These are phyloP conservation scores for Drosophila eohydei DNA, from an alignment of 2,888 invertebrate genomes.

Conservation along the genomic window DNA sequence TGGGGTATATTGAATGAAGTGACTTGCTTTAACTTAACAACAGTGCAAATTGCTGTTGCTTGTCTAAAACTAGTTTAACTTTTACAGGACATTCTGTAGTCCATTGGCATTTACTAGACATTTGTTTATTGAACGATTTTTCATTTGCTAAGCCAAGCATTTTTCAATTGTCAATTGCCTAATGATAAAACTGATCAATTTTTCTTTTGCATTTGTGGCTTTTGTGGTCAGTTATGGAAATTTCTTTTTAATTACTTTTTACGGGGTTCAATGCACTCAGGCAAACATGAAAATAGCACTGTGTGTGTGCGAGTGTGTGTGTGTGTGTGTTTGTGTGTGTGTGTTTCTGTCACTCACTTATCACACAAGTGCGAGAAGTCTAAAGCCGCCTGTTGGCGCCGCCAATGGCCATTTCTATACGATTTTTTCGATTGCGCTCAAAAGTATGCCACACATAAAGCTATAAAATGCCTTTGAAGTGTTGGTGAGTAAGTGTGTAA, in stretches of 20 bases:
- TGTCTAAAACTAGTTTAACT: no score
- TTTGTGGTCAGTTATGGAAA: constrained; percentile 40
- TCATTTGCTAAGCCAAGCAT: not conserved
- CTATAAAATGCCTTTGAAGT: constrained; percentile 73
- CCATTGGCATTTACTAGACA: not conserved
- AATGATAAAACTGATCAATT: constrained; percentile 41
- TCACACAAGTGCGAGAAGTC: constrained; percentile 38
- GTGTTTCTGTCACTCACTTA: constrained; percentile 35
- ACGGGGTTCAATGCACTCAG: constrained; percentile 56
- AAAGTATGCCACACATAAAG: constrained; percentile 68
- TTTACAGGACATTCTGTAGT: not conserved
- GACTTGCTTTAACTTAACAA: not conserved
- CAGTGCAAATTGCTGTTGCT: no score
- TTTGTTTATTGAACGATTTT: not conserved
- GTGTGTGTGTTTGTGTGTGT: constrained; percentile 4
- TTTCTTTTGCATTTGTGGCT: constrained; percentile 48
- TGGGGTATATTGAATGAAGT: constrained; percentile 1
- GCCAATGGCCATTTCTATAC: constrained; percentile 13
- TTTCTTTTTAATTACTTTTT: constrained; percentile 65
- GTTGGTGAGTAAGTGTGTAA: constrained; percentile 17
- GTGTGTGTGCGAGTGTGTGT: not conserved
- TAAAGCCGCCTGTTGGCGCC: constrained; percentile 59
- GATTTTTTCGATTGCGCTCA: constrained; percentile 43
- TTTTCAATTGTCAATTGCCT: constrained; percentile 21
- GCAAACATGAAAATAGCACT: not conserved